Evolutionary conservation across 2,888 invertebrate genomes (phyloP).

Genomic region (Dorcus hopei): DNA sequence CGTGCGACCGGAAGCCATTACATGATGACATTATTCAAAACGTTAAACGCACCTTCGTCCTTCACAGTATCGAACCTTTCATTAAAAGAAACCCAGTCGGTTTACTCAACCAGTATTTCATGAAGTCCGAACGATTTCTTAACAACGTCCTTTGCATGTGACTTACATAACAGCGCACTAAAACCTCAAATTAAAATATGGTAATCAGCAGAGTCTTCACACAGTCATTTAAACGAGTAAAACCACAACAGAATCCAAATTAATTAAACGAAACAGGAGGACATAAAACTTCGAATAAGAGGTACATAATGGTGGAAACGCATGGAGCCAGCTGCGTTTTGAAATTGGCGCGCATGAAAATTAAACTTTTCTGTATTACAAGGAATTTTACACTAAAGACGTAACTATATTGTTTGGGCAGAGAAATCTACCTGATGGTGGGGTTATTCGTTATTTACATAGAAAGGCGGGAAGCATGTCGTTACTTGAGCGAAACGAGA

Average conservation of each 20-base stretch:
- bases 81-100: no score
- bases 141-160: no score
- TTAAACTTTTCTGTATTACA: conserved; percentile 24
- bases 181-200: no score
- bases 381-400: conserved; percentile 27
- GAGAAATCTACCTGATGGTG: conserved; percentile 21
- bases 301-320: no score
- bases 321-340: not conserved
- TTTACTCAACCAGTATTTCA: no score
- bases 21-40: conserved; percentile 54
- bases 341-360: not conserved
- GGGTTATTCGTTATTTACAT: conserved; percentile 35
- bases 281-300: no score
- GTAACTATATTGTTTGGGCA: conserved; percentile 18
- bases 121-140: no score
- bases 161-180: no score
- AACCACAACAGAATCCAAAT: not conserved
- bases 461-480: conserved; percentile 41
- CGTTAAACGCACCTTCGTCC: not conserved
- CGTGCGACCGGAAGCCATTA: conserved; percentile 64
- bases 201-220: no score
- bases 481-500: conserved; percentile 39
- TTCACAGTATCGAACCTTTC: not conserved
- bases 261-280: not conserved
- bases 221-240: no score